Percentiles rank a stretch among this genome's conserved stretches.
phyloP scores from a whole-genome alignment of 2,797 vertebrate genomes.

The Thamnophis elegans region DNA sequence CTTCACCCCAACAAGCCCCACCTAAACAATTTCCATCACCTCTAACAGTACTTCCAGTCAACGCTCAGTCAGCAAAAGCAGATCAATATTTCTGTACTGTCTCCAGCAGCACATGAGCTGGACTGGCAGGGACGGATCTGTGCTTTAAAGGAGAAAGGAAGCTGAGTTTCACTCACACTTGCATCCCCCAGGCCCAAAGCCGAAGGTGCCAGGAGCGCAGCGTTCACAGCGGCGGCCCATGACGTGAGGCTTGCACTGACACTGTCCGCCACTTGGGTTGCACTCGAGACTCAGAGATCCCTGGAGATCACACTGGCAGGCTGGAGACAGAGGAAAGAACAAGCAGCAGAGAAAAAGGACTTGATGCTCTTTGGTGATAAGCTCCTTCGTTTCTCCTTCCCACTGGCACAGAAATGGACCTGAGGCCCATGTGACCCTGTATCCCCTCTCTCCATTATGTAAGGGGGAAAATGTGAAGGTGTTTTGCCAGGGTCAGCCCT shows the following conservation, averaged over 20 bases:
- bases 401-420: not conserved
- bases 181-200: slow-evolving; percentile 89
- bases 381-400: not conserved
- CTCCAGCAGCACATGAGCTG: not conserved
- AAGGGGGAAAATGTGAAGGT: not conserved
- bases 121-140: not conserved
- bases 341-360: not conserved
- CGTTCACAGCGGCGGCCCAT: slow-evolving; percentile 83
- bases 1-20: not conserved
- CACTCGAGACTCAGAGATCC: slow-evolving; percentile 90
- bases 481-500: not conserved
- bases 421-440: not conserved
- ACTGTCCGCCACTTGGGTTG: slow-evolving; percentile 86
- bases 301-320: slow-evolving; percentile 89
- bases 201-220: slow-evolving; percentile 86
- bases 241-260: slow-evolving; percentile 85
- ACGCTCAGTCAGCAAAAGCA: not conserved
- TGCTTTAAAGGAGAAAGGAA: not conserved
- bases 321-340: slow-evolving; percentile 64
- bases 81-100: not conserved
- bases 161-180: slow-evolving; percentile 73
- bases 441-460: not conserved
- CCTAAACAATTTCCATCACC: not conserved
- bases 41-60: not conserved
- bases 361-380: not conserved